Evolutionary conservation across 2,797 vertebrate genomes (phyloP).

Genomic region (Octomys mimax): DNA sequence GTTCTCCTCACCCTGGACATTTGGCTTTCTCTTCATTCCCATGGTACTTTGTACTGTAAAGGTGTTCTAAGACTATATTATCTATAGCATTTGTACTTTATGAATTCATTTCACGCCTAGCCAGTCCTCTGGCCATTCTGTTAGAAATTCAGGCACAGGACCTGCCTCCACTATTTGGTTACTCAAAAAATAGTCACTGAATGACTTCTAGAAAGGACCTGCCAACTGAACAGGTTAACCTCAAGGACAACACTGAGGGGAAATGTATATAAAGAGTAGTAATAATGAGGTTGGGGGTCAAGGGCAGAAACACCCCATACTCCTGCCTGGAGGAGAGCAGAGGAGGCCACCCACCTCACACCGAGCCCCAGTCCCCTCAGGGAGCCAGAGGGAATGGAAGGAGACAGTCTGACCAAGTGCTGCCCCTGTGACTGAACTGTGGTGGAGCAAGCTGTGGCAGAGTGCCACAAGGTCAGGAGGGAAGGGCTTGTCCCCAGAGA

Average conservation of each 20-base stretch:
- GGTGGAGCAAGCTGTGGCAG: not conserved
- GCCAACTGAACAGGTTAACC: not conserved
- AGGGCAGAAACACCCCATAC: not conserved
- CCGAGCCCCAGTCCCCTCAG: not conserved
- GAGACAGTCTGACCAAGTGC: not conserved
- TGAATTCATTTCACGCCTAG: not conserved
- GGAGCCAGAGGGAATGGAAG: not conserved
- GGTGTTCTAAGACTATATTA: not conserved
- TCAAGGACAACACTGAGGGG: not conserved
- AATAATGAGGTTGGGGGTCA: not conserved
- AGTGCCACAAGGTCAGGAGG: not conserved
- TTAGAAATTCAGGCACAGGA: not conserved
- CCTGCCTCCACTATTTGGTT: not conserved
- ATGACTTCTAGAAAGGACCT: slow-evolving; percentile 10
- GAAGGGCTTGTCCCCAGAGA: not conserved
- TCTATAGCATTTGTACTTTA: not conserved
- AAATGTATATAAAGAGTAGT: not conserved
- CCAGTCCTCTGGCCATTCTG: not conserved
- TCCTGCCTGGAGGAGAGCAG: not conserved
- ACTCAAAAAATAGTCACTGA: not conserved
- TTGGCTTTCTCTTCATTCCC: not conserved
- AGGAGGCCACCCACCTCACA: not conserved
- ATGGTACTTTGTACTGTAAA: not conserved
- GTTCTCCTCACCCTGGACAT: not conserved
- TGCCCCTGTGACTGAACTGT: not conserved